These are phyloP conservation scores for Drosophila takahashii DNA, from an alignment of 1,140 invertebrate genomes.

Conservation along the genomic window DNA sequence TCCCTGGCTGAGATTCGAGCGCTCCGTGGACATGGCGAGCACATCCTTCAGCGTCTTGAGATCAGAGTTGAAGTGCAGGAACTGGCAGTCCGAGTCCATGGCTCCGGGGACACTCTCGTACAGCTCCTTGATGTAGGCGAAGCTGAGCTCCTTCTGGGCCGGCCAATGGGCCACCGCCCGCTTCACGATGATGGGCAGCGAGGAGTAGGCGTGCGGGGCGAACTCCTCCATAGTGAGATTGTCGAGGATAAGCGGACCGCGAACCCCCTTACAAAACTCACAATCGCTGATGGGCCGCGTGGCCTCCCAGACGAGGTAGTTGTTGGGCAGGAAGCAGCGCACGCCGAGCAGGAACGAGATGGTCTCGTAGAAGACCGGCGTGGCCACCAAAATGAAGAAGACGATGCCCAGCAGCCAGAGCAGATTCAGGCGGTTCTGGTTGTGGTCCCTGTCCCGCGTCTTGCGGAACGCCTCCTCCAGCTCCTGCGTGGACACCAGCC, in stretches of 20 bases:
- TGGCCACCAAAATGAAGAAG: conserved; percentile 77
- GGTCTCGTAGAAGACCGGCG: conserved; percentile 73
- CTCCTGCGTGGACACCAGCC: conserved; percentile 67
- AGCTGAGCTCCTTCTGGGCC: conserved; percentile 89
- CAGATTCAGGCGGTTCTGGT: conserved; percentile 66
- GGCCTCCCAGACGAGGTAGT: conserved; percentile 94
- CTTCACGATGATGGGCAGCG: conserved; percentile 92
- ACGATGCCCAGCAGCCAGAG: conserved; percentile 78
- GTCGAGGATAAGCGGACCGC: conserved; percentile 87
- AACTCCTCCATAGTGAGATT: conserved; percentile 90
- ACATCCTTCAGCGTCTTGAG: conserved; percentile 92
- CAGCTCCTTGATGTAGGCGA: conserved; percentile 91
- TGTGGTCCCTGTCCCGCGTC: conserved; percentile 57
- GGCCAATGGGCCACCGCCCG: conserved; percentile 91
- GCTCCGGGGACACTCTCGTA: conserved; percentile 89
- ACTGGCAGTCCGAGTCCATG: conserved; percentile 93
- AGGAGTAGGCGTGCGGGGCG: conserved; percentile 90
- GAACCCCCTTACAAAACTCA: conserved; percentile 87
- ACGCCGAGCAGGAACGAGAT: conserved; percentile 85
- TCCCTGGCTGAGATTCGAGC: conserved; percentile 87
- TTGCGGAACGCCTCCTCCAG: conserved; percentile 76
- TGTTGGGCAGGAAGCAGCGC: conserved; percentile 92
- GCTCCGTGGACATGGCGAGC: conserved; percentile 89
- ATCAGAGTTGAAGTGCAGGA: conserved; percentile 95
- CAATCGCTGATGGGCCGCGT: conserved; percentile 93